Evolutionary conservation across 2,888 invertebrate species (phyloP).

Genomic region (Labia minor): DNA sequence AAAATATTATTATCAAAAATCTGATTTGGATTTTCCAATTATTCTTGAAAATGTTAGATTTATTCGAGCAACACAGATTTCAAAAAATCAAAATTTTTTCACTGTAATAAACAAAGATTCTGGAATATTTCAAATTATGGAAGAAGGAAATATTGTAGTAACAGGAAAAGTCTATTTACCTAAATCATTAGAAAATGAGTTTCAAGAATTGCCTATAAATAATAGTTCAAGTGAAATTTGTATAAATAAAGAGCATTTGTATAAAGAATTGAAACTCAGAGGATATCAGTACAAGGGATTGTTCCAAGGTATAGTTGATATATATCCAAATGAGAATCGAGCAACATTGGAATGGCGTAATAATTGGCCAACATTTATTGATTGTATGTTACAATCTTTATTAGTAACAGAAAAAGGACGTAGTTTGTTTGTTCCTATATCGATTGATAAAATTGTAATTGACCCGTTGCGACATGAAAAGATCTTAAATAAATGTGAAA

Average conservation of each 20-base stretch:
- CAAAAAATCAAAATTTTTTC: conserved; percentile 31
- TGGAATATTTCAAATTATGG: conserved; percentile 35
- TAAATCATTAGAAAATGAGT: conserved; percentile 21
- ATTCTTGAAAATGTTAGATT: conserved; percentile 47
- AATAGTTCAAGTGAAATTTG: background rate
- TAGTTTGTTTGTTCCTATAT: conserved; percentile 62
- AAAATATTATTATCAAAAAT: conserved; percentile 14
- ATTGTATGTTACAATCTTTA: conserved; percentile 76
- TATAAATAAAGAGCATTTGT: conserved; percentile 45
- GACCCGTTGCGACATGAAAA: conserved; percentile 51
- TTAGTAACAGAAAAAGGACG: conserved; percentile 59
- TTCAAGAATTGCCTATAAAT: background rate
- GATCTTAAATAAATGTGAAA: conserved; percentile 32
- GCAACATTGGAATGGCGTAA: conserved; percentile 53
- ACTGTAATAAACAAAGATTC: conserved; percentile 26
- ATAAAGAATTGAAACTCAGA: conserved; percentile 57
- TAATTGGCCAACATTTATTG: conserved; percentile 82
- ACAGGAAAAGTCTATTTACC: conserved; percentile 32
- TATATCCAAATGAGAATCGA: conserved; percentile 33
- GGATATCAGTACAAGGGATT: conserved; percentile 55
- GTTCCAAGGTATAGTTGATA: conserved; percentile 45
- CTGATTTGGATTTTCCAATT: conserved; percentile 49
- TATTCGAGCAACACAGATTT: background rate
- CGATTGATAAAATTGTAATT: conserved; percentile 59
- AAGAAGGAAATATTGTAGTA: conserved; percentile 33